Conservation (phyloP, 2,888 invertebrate species). For the Melanargia galathea region DNA sequence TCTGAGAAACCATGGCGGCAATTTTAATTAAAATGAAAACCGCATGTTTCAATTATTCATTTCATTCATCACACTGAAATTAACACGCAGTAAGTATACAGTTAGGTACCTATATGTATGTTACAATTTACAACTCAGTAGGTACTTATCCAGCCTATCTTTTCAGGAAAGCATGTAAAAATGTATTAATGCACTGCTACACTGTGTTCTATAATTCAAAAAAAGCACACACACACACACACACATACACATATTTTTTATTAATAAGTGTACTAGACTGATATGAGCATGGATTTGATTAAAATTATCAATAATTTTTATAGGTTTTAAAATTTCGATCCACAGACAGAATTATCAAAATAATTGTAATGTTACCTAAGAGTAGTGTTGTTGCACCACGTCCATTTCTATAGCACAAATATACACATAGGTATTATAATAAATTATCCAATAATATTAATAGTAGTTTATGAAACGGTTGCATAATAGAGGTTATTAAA, state of each 20-base stretch:
- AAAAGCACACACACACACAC: no score
- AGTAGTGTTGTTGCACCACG: constrained; percentile 32
- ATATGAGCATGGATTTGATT: constrained; percentile 16
- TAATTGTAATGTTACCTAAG: neutral
- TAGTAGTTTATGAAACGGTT: no score
- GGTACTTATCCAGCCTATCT: neutral
- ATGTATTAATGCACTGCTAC: neutral
- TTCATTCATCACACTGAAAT: no score
- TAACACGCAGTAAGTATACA: no score
- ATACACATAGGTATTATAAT: neutral
- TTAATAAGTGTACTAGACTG: constrained; percentile 7
- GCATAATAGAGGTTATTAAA: no score
- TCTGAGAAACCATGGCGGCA: no score
- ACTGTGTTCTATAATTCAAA: neutral
- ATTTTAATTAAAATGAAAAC: no score
- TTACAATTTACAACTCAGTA: neutral
- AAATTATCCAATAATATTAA: no score
- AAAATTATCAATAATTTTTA: neutral
- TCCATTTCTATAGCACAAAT: constrained; percentile 41
- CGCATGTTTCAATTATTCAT: no score
- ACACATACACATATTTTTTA: neutral
- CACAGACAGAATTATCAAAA: neutral
- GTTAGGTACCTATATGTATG: no score
- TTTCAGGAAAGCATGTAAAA: neutral
- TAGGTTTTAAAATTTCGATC: neutral